Evolutionary conservation across 23 tunicate species (phyloP), one percentile per base, ranked within the genome.

Genomic region (Trididemnum nubilum): DNA sequence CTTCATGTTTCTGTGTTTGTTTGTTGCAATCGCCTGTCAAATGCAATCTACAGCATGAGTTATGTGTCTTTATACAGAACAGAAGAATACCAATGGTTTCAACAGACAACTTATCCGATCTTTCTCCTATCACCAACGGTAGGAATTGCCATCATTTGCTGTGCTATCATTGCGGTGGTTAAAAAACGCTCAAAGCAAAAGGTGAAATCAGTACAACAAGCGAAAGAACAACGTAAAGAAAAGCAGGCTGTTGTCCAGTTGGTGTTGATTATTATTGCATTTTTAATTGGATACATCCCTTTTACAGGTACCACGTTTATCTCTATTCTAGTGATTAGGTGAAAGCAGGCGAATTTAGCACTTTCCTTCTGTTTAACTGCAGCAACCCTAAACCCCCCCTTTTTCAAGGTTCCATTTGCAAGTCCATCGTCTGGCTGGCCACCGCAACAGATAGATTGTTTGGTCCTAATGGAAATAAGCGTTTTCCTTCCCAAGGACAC

Each of bases 281-380:
- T 82, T 34, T 52, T 82, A 0, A 72, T 82, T 31, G 86, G 86
- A 7, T 82, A 82, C 37, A 34, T 72, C 2, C 86, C 86, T 35
- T 61, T 82, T 36, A 24, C 38, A 51, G 86, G 86, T 72, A 65
- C 9, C 15, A 44, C 54, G 54, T 44, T 44, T 44, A 44, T 15
- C 9, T 44, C 54, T 44, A 9, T 7, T 44, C 54, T n/a, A n/a
- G n/a, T n/a, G n/a, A n/a, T n/a, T n/a, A n/a, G n/a, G n/a, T n/a
- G n/a, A n/a, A n/a, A n/a, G n/a, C n/a, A n/a, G n/a, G n/a, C n/a
- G n/a, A n/a, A n/a, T n/a, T n/a, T n/a, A n/a, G n/a, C n/a, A n/a
- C n/a, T n/a, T n/a, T n/a, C n/a, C n/a, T n/a, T n/a, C n/a, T n/a
- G n/a, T n/a, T n/a, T n/a, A n/a, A n/a, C n/a, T n/a, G n/a, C n/a